Conservation (phyloP, 2,113 vertebrate species). For the Eublepharis macularius region DNA sequence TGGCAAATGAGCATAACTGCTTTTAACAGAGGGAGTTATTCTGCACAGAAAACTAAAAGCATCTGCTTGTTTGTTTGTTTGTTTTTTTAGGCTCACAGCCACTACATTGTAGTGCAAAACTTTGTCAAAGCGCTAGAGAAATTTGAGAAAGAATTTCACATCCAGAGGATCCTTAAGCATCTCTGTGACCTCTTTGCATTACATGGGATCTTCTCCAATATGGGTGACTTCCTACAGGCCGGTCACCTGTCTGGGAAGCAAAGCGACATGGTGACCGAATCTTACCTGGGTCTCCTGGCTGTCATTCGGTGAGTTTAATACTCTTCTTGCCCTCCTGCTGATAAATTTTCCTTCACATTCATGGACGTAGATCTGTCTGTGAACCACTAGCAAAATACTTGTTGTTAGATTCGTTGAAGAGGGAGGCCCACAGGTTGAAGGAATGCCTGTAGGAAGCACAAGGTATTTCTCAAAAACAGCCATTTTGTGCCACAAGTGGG, state of each 20-base stretch:
- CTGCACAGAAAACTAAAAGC: not conserved
- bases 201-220: slow-evolving; percentile 68
- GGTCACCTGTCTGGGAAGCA: slow-evolving; percentile 74
- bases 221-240: slow-evolving; percentile 72
- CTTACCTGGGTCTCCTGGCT: slow-evolving; percentile 72
- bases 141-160: slow-evolving; percentile 59
- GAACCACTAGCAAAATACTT: not conserved
- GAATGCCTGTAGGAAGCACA: not conserved
- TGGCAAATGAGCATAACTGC: too few species aligned
- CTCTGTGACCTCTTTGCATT: slow-evolving; percentile 79
- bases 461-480: not conserved
- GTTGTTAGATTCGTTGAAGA: not conserved
- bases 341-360: not conserved
- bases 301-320: slow-evolving; percentile 74
- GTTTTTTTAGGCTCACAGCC: slow-evolving; percentile 76
- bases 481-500: not conserved
- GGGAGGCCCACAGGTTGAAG: not conserved
- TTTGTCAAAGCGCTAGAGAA: slow-evolving; percentile 69
- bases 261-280: slow-evolving; percentile 67
- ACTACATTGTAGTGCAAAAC: slow-evolving; percentile 73
- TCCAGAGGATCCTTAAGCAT: slow-evolving; percentile 70
- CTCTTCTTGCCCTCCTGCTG: not conserved
- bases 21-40: too few species aligned
- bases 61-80: slow-evolving; percentile 34
- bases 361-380: not conserved